These are phyloP conservation scores for Megamerina dolium DNA, from an alignment of 2,888 invertebrate genomes.

Conservation along the genomic window DNA sequence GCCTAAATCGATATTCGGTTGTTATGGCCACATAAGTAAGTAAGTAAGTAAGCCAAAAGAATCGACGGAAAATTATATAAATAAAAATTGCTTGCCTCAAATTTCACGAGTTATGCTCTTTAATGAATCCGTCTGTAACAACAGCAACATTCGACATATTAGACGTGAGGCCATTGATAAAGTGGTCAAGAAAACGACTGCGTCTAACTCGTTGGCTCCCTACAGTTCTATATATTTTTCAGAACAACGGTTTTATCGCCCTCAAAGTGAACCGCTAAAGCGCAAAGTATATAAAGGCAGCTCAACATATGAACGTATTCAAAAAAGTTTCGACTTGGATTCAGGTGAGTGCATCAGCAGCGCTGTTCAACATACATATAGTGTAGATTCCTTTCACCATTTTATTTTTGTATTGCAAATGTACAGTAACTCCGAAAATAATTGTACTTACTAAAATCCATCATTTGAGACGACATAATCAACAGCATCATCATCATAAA, in stretches of 20 bases:
- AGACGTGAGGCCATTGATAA: too few species aligned
- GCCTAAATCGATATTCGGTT: too few species aligned
- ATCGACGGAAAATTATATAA: conserved; percentile 24
- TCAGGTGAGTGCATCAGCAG: conserved; percentile 45
- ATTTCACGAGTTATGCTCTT: conserved; percentile 23
- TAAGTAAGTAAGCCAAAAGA: too few species aligned
- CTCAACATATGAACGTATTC: conserved; percentile 51
- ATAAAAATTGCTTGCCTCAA: conserved; percentile 34
- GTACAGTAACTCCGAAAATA: conserved; percentile 41
- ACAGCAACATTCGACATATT: conserved; percentile 12
- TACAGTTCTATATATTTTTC: too few species aligned
- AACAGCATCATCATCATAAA: too few species aligned
- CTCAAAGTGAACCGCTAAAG: conserved; percentile 78
- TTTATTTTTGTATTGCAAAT: neutral
- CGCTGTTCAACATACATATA: too few species aligned
- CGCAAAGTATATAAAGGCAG: conserved; percentile 69
- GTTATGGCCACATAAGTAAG: too few species aligned
- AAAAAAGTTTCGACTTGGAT: conserved; percentile 52
- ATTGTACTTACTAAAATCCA: conserved; percentile 54
- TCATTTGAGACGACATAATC: conserved; percentile 50
- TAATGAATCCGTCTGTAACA: conserved; percentile 26
- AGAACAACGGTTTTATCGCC: conserved; percentile 65
- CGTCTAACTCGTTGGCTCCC: too few species aligned
- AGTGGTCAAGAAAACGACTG: too few species aligned
- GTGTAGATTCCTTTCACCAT: neutral